Conservation (phyloP, 1,140 invertebrate genomes). For the Anoplolepis gracilipes region DNA sequence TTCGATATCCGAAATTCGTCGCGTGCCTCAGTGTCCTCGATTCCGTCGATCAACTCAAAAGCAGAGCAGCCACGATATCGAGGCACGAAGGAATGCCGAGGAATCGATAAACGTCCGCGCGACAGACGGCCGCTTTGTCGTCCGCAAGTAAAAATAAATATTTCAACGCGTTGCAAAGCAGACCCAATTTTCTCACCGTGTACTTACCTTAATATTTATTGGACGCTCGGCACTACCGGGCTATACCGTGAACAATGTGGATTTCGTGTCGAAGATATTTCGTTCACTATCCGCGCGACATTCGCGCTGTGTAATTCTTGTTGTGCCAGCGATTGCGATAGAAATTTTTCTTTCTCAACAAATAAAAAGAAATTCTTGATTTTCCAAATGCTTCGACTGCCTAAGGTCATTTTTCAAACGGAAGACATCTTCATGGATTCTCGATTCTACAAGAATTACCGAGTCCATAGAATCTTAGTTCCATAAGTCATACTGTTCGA, state of each 20-base stretch:
- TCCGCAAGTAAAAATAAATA: constrained; percentile 57
- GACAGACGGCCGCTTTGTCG: constrained; percentile 25
- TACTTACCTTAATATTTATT: constrained; percentile 62
- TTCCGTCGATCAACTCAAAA: constrained; percentile 47
- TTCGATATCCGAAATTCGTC: constrained; percentile 60
- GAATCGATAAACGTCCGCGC: constrained; percentile 64
- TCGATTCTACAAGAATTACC: constrained; percentile 3
- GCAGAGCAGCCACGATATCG: constrained; percentile 60
- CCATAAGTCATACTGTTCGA: constrained; percentile 46
- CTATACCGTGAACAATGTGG: not conserved
- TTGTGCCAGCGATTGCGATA: not conserved
- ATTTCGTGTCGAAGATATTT: constrained; percentile 38
- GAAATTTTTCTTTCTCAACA: not conserved
- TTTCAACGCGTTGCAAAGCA: constrained; percentile 36
- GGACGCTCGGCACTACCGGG: constrained; percentile 5
- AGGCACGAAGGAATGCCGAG: constrained; percentile 51
- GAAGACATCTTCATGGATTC: constrained; percentile 44
- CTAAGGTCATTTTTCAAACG: constrained; percentile 12
- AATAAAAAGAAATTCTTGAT: constrained; percentile 33
- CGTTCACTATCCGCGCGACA: not conserved
- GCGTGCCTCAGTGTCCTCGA: constrained; percentile 36
- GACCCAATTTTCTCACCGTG: constrained; percentile 26
- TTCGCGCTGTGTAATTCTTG: not conserved
- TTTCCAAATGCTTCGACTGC: not conserved
- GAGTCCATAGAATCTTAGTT: not conserved